These are phyloP conservation scores for Mya arenaria DNA, from an alignment of 1,140 invertebrate species.

Conservation along the genomic window DNA sequence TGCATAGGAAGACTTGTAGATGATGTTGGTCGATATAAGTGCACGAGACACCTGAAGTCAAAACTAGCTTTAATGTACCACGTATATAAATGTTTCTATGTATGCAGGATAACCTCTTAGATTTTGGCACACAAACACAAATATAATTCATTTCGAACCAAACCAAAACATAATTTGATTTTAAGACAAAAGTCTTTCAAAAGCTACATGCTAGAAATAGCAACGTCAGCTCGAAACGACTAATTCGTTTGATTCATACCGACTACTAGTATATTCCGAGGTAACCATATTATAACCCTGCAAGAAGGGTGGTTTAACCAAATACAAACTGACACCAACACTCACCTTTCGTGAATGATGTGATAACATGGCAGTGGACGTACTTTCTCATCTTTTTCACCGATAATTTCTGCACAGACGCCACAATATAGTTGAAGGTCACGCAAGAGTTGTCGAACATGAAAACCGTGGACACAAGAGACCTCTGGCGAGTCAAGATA, in stretches of 20 bases:
- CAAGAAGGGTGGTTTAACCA: too few relatives aligned
- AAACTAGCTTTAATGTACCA: too few relatives aligned
- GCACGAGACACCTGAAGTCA: conserved; percentile 32
- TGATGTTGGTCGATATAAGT: conserved; percentile 42
- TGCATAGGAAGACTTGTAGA: conserved; percentile 26
- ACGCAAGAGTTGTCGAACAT: conserved; percentile 60
- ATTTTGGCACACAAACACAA: too few relatives aligned
- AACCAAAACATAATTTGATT: background rate
- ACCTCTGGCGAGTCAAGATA: conserved; percentile 52
- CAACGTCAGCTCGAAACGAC: too few relatives aligned
- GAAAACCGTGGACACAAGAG: conserved; percentile 56
- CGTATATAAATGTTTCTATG: too few relatives aligned
- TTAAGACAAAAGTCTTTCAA: background rate
- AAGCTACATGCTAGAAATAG: too few relatives aligned
- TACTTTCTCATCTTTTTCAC: conserved; percentile 63
- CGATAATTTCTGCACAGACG: conserved; percentile 68
- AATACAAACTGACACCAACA: too few relatives aligned
- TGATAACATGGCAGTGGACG: conserved; percentile 69
- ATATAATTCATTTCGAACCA: too few relatives aligned
- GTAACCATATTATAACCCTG: too few relatives aligned
- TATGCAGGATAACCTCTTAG: too few relatives aligned
- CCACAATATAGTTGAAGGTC: conserved; percentile 72
- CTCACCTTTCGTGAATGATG: conserved; percentile 69
- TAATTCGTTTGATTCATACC: too few relatives aligned
- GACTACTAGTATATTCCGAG: too few relatives aligned